Percentiles rank a stretch among this genome's conserved stretches.
Evolutionary conservation across 1,140 invertebrate species (phyloP).

Genomic region (Scaptomyza graminum): DNA sequence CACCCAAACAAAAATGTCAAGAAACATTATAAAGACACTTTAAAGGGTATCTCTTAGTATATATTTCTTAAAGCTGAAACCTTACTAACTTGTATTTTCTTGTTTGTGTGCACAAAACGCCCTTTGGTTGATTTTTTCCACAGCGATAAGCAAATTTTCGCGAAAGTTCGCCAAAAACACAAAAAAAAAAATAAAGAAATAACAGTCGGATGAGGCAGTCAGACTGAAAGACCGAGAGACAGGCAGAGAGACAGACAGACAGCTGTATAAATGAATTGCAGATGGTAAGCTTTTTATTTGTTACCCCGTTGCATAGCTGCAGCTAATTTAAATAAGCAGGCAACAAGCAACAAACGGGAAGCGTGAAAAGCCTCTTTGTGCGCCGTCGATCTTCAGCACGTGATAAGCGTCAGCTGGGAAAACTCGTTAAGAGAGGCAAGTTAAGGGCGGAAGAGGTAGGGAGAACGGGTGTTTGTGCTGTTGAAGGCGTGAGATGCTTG

Average conservation of each 20-base stretch:
- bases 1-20: too few relatives aligned
- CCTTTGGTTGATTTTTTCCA: slow-evolving; percentile 63
- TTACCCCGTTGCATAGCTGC: slow-evolving; percentile 43
- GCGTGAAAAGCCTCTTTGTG: slow-evolving; percentile 55
- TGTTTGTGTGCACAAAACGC: slow-evolving; percentile 21
- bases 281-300: slow-evolving; percentile 47
- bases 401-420: slow-evolving; percentile 61
- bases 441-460: neutral
- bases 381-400: slow-evolving; percentile 63
- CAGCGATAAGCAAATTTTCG: slow-evolving; percentile 70
- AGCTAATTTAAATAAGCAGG: slow-evolving; percentile 75
- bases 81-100: slow-evolving; percentile 19
- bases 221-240: slow-evolving; percentile 48
- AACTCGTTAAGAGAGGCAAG: neutral
- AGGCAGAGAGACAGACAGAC: slow-evolving; percentile 62
- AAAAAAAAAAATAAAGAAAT: slow-evolving; percentile 62
- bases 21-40: neutral
- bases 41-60: slow-evolving; percentile 7
- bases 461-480: slow-evolving; percentile 7
- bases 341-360: slow-evolving; percentile 1
- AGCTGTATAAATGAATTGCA: slow-evolving; percentile 79
- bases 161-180: slow-evolving; percentile 54
- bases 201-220: slow-evolving; percentile 46
- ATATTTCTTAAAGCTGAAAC: neutral
- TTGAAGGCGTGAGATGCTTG: slow-evolving; percentile 64